Percentiles rank a stretch among this genome's conserved stretches.
Evolutionary conservation across 37 sponge, comb jelly and placozoan genomes (phyloP).

Genomic region (Halichondria panicea): DNA sequence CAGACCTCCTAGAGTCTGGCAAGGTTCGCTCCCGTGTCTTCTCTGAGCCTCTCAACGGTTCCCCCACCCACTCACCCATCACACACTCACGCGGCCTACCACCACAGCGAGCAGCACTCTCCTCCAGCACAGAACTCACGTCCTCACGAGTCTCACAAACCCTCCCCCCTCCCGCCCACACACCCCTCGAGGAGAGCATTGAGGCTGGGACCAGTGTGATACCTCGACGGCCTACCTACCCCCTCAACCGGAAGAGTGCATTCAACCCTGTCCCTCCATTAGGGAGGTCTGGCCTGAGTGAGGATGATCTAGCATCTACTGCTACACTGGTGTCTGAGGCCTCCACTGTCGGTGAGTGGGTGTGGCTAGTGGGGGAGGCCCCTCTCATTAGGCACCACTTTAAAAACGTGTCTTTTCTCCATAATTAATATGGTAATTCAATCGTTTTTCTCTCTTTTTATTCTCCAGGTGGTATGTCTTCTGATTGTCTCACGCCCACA

Average conservation of each 20-base stretch:
- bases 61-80: conserved; percentile 33
- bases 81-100: conserved; percentile 5
- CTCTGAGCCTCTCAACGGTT: conserved; percentile 28
- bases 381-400: no score
- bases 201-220: conserved; percentile 16
- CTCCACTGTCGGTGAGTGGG: no score
- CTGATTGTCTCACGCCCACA: no score
- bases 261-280: conserved; percentile 30
- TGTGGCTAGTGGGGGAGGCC: no score
- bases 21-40: conserved; percentile 14
- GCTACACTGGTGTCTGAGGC: no score
- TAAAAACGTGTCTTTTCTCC: no score
- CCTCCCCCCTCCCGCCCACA: conserved; percentile 32
- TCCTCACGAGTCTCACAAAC: conserved; percentile 38
- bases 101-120: conserved; percentile 3
- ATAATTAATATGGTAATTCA: no score
- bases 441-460: no score
- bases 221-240: conserved; percentile 35
- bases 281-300: conserved; percentile 2
- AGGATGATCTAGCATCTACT: conserved; percentile 12
- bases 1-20: conserved; percentile 46
- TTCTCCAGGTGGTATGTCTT: no score
- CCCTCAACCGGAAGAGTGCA: conserved; percentile 25
- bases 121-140: neutral
- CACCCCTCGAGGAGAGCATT: neutral